phyloP scores from a whole-genome alignment of 2,888 invertebrate genomes.

The Tolmerus cingulatus region DNA sequence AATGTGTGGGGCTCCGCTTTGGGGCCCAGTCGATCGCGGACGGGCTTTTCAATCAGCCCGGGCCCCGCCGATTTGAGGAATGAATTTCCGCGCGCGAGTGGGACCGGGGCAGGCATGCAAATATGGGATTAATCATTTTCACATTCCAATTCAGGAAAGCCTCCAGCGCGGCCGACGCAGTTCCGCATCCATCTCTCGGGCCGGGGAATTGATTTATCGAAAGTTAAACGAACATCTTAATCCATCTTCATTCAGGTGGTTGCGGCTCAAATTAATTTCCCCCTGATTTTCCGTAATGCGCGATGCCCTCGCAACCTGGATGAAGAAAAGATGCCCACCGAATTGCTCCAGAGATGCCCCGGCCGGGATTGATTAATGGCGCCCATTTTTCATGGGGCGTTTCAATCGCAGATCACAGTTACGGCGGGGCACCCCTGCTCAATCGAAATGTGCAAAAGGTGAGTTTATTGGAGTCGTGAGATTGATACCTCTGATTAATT shows the following conservation, averaged over 20 bases:
- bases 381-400: slow-evolving; percentile 35
- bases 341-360: slow-evolving; percentile 22
- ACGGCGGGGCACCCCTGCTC: background rate
- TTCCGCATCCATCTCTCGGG: background rate
- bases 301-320: slow-evolving; percentile 26
- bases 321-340: background rate
- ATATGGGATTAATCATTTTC: slow-evolving; percentile 32
- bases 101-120: slow-evolving; percentile 9
- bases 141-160: slow-evolving; percentile 33
- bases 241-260: slow-evolving; percentile 44
- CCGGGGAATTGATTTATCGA: slow-evolving; percentile 36
- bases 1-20: slow-evolving; percentile 2
- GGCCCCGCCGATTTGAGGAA: slow-evolving; percentile 1
- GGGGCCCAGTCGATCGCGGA: background rate
- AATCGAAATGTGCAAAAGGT: slow-evolving; percentile 34
- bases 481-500: slow-evolving; percentile 36
- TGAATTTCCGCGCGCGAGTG: slow-evolving; percentile 16
- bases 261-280: slow-evolving; percentile 46
- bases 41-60: slow-evolving; percentile 6
- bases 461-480: slow-evolving; percentile 36
- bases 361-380: slow-evolving; percentile 24
- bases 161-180: slow-evolving; percentile 9
- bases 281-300: slow-evolving; percentile 37
- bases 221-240: slow-evolving; percentile 47
- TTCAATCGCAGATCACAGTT: slow-evolving; percentile 39